Base-by-base conservation (phyloP, 2,797 vertebrate genomes). In the Falco novaeseelandiae region DNA sequence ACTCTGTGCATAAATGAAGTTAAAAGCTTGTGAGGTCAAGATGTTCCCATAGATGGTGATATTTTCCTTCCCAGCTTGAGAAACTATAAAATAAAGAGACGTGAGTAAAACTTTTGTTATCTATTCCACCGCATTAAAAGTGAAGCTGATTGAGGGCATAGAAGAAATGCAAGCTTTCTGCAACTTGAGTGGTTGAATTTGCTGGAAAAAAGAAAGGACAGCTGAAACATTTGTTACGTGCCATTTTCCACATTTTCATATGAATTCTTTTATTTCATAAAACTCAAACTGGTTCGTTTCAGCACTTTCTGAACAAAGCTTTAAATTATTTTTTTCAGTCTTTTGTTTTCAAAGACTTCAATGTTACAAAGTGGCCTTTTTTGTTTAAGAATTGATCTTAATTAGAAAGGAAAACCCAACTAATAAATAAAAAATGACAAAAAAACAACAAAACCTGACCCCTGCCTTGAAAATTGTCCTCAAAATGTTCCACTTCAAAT, bases 271-370 rank as follows among this genome's bases (percentile, higher is more conserved):
- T 40, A 77, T 83, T 92, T 92, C 82, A 72, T n/a, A 91, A 90
- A 93, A 87, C 21, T 70, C 13, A 89, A 83, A 95, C 89, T 89
- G 23, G 42, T 95, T 89, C 54, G 89, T 93, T 92, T 91, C 91
- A 95, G 82, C 87, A 83, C 82, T 87, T 92, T 77, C 46, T 81
- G 84, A 95, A 96, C 52, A 96, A 92, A 97, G 92, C 84, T 87
- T 89, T 46, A 14, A 22, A 40, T n/a, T 58, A 59, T 40, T 73
- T 73, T 73, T 92, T 91, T 58, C 23, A 46, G 44, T 92, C 25
- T 61, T 92, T 71, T 78, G 74, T 76, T 96, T 96, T 95, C 89
- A 95, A 90, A 94, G 92, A 73, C 71, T 93, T 77, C 80, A 90
- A 93, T 49, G 44, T 30, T 85, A 89, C 49, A 48, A 87, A 93